phyloP scores from a whole-genome alignment of 2,113 vertebrate species.

The Sclerurus mexicanus region DNA sequence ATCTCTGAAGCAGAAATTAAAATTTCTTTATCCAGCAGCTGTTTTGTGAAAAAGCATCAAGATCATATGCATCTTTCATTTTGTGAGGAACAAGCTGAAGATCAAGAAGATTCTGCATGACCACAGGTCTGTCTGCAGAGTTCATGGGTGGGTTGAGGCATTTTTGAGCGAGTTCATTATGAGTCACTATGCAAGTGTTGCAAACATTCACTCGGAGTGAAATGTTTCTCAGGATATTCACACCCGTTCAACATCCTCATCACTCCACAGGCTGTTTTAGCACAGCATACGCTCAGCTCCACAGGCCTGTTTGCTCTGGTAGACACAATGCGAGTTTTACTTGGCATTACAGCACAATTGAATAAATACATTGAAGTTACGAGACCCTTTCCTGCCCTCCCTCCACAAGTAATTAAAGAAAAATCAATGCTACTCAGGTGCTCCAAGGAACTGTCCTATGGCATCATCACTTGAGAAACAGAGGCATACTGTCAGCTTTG shows the following conservation, averaged over 20 bases:
- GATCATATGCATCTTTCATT: neutral
- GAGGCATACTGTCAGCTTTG: neutral
- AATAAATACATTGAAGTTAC: neutral
- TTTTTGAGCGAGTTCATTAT: neutral
- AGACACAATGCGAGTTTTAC: neutral
- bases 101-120: neutral
- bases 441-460: neutral
- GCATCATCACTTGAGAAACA: neutral
- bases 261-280: neutral
- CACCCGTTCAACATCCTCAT: accelerated
- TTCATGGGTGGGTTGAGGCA: neutral
- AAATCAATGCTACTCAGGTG: neutral
- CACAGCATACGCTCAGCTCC: neutral
- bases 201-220: neutral
- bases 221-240: neutral
- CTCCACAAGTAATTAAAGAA: neutral
- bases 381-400: neutral
- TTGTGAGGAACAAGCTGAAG: neutral
- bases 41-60: neutral
- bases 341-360: neutral
- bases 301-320: neutral
- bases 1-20: neutral
- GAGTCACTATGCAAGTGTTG: neutral
- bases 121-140: neutral
- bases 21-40: neutral